Evolutionary conservation across 2,797 vertebrate species (phyloP), one percentile per base, ranked within the genome.

Genomic region (Anguilla marmorata): DNA sequence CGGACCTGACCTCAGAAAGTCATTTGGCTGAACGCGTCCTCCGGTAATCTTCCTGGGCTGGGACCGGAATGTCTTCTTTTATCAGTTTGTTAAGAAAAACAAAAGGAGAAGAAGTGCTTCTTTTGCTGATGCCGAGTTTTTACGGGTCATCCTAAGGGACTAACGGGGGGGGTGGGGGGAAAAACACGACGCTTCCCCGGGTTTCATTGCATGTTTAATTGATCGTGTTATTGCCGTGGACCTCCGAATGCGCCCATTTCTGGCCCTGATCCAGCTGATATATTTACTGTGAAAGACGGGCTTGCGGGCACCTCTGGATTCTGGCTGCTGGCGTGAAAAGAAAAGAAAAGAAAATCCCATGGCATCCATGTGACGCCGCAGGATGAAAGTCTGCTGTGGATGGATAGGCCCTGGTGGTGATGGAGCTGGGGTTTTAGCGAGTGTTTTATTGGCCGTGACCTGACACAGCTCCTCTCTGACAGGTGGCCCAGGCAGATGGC

Each of bases 401-500:
- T n/a, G 45, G 41, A 50, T 82, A 48, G 50, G 45, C 21, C 19
- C 79, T n/a, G 19, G 79, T 82, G 79, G 21, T 50, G 79, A 48
- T 33, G 45, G 45, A 50, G 79, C 79, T n/a, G 79, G 41, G 76
- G 41, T 2, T 82, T 50, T n/a, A 14, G 41, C 24, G 79, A 82
- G 45, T 7, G 45, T 83, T 87, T 85, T 85, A 58, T 88, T 88
- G 83, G 63, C 82, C 54, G 48, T 69, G 87, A 69, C 60, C 87
- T 74, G 84, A 85, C 66, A 54, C 58, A 48, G 56, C 24, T 83
- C 48, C 7, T 87, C 76, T 91, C 92, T 69, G 92, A 89, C 95
- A 99, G 98, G 97, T 99, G 98, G 98, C 96, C 97, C 69, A 96
- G 97, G 89, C 98, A 98, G 90, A 96, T 98, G 90, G 94, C 96